Evolutionary conservation across 2,888 invertebrate species (phyloP).

Genomic region (Abrostola tripartita): DNA sequence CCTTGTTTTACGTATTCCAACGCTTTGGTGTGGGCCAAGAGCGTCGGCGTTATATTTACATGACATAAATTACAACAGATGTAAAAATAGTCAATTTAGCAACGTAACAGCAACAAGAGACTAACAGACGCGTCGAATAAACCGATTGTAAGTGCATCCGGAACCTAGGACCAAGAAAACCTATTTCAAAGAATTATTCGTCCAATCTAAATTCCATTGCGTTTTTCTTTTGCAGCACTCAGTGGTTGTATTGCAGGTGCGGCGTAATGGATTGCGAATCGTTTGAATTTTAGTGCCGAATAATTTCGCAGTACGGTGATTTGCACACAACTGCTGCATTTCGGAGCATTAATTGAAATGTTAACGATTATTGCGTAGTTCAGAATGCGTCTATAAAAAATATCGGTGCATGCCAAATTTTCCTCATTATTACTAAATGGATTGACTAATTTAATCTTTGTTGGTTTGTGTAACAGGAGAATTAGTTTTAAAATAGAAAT

Average conservation of each 20-base stretch:
- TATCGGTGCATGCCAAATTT: conserved; percentile 35
- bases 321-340: conserved; percentile 33
- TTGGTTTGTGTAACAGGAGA: not conserved
- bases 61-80: conserved; percentile 50
- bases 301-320: conserved; percentile 37
- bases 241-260: conserved; percentile 7
- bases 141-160: conserved; percentile 43
- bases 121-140: conserved; percentile 29
- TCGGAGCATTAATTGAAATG: conserved; percentile 42
- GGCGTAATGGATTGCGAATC: conserved; percentile 26
- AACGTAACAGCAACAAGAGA: conserved; percentile 34
- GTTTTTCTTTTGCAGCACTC: conserved; percentile 23
- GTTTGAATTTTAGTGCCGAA: conserved; percentile 19
- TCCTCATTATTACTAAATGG: conserved; percentile 26
- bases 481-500: conserved; percentile 6
- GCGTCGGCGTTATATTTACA: conserved; percentile 50
- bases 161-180: conserved; percentile 23
- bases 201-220: conserved; percentile 41
- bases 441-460: conserved; percentile 19
- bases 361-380: conserved; percentile 32
- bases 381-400: conserved; percentile 38
- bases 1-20: conserved; percentile 39
- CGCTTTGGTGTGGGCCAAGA: conserved; percentile 35
- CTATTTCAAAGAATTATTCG: conserved; percentile 32
- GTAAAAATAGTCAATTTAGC: conserved; percentile 48